Conservation (phyloP, 2,888 invertebrate species). For the Hemistola chrysoprasaria region DNA sequence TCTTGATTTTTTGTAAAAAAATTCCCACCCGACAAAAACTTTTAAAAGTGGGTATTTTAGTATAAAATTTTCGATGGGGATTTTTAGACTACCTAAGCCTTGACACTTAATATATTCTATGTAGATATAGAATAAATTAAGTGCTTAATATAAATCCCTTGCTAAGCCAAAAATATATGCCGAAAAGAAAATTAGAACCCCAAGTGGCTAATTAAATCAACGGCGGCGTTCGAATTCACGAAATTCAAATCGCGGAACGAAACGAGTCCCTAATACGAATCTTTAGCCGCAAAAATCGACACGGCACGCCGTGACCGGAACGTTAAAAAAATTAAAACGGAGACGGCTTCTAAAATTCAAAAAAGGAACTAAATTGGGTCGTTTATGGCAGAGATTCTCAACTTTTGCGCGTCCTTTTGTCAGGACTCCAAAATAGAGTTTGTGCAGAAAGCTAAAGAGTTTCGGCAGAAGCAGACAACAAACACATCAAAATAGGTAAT, state of each 20-base stretch:
- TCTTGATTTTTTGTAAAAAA: too few species aligned
- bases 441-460: too few species aligned
- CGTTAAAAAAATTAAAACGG: conserved; percentile 19
- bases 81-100: too few species aligned
- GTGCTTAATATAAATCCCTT: background rate
- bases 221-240: conserved; percentile 13
- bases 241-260: conserved; percentile 25
- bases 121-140: background rate
- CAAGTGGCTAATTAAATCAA: conserved; percentile 21
- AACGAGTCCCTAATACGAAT: conserved; percentile 34
- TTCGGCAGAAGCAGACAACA: too few species aligned
- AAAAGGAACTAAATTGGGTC: conserved; percentile 56
- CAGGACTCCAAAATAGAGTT: too few species aligned
- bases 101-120: too few species aligned
- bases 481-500: too few species aligned
- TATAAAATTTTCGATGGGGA: too few species aligned
- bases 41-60: too few species aligned
- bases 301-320: conserved; percentile 37
- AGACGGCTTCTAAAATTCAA: conserved; percentile 42
- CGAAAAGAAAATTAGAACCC: conserved; percentile 19
- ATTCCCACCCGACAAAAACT: too few species aligned
- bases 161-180: conserved; percentile 4
- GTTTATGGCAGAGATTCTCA: conserved; percentile 19
- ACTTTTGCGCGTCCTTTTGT: conserved; percentile 4
- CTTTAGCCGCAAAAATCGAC: conserved; percentile 61